Percentiles rank a stretch among this genome's conserved stretches.
phyloP scores from a whole-genome alignment of 2,888 invertebrate species.

The Rhopalosiphum nymphaeae region DNA sequence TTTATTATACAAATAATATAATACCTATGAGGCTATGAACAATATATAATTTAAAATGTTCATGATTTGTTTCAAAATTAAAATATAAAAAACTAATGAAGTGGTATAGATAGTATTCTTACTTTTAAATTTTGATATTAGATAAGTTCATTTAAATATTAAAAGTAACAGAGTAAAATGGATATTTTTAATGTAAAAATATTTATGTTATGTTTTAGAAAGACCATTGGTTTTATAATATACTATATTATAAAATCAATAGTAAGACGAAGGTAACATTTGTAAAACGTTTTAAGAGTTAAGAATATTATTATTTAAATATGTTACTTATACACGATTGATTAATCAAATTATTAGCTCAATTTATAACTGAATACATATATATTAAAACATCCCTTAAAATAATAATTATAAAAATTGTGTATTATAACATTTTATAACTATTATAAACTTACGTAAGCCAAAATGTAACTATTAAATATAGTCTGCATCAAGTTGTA shows the following conservation, averaged over 20 bases:
- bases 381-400: background rate
- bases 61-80: background rate
- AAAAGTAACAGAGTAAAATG: background rate
- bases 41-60: background rate
- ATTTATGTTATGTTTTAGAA: background rate
- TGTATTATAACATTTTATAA: background rate
- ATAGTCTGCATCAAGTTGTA: constrained; percentile 91
- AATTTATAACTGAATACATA: background rate
- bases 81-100: background rate
- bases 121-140: background rate
- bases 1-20: background rate
- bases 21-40: background rate
- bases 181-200: background rate
- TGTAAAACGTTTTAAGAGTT: background rate
- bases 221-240: too few species aligned
- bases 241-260: too few species aligned
- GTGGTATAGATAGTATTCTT: background rate
- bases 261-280: background rate
- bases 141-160: background rate
- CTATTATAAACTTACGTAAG: constrained; percentile 58
- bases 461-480: constrained; percentile 82
- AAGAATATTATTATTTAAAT: background rate
- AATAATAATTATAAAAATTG: background rate
- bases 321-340: background rate
- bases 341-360: background rate